Percentiles rank a stretch among this genome's conserved stretches.
Evolutionary conservation across 92 coral and sea anemone genomes (phyloP).

Genomic region (Parazoanthus swiftii): DNA sequence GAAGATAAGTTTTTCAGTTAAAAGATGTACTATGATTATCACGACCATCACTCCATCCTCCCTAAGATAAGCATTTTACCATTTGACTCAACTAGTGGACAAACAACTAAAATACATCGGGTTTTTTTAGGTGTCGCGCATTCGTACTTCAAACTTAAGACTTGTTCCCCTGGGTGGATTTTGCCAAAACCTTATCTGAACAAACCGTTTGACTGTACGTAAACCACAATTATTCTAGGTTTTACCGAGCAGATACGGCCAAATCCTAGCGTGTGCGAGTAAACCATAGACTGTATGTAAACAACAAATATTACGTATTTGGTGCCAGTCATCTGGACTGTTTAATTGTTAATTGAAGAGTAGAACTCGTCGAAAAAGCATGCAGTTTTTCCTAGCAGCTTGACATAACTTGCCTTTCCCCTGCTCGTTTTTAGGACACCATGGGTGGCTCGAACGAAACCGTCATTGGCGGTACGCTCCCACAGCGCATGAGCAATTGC

Average conservation of each 20-base stretch:
- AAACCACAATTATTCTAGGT: background rate
- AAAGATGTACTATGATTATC: background rate
- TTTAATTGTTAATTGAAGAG: background rate
- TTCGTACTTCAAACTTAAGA: too few relatives aligned
- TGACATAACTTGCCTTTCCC: background rate
- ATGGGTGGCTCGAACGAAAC: conserved; percentile 90
- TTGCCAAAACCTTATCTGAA: too few relatives aligned
- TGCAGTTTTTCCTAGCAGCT: background rate
- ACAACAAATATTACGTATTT: background rate
- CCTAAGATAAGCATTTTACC: too few relatives aligned
- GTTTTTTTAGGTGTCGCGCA: too few relatives aligned
- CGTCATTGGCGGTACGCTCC: conserved; percentile 81
- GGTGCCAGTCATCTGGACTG: too few relatives aligned
- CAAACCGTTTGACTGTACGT: background rate
- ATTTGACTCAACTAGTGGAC: background rate
- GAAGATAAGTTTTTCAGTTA: too few relatives aligned
- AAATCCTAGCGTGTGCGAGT: background rate
- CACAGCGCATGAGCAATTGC: conserved; percentile 94
- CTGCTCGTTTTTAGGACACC: conserved; percentile 61
- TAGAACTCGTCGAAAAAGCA: background rate
- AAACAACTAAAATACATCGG: too few relatives aligned
- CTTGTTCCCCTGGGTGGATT: too few relatives aligned
- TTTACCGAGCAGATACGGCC: background rate
- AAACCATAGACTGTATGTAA: background rate
- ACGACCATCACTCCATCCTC: background rate